phyloP scores from a whole-genome alignment of 2,888 invertebrate species.

The Ectemnius lituratus region DNA sequence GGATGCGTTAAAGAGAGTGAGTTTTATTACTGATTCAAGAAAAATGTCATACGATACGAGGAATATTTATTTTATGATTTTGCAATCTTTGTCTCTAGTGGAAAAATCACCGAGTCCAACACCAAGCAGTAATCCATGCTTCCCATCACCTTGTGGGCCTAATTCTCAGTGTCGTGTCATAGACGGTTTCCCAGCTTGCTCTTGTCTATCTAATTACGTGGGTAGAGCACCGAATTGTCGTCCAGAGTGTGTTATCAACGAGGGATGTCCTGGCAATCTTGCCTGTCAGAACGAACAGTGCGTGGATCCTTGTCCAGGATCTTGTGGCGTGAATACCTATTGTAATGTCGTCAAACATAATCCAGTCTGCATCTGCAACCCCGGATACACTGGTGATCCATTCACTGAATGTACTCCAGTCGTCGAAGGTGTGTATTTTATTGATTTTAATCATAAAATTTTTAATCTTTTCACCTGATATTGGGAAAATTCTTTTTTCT shows the following conservation, averaged over 20 bases:
- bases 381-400: slow-evolving; percentile 91
- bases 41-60: no score
- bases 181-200: slow-evolving; percentile 88
- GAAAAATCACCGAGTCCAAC: slow-evolving; percentile 57
- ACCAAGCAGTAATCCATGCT: slow-evolving; percentile 86
- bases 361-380: slow-evolving; percentile 89
- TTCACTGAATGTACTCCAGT: slow-evolving; percentile 85
- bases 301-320: slow-evolving; percentile 90
- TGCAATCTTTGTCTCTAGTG: slow-evolving; percentile 18
- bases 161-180: slow-evolving; percentile 89
- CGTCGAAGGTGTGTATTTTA: slow-evolving; percentile 66
- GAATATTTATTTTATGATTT: background rate
- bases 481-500: background rate
- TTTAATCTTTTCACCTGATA: background rate
- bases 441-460: background rate
- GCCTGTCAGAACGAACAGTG: slow-evolving; percentile 92
- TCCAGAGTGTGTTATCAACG: slow-evolving; percentile 91
- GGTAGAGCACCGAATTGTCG: slow-evolving; percentile 92
- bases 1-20: slow-evolving; percentile 85
- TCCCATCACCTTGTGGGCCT: slow-evolving; percentile 91
- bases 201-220: slow-evolving; percentile 87
- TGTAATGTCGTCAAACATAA: slow-evolving; percentile 91
- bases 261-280: slow-evolving; percentile 90
- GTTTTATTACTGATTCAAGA: slow-evolving; percentile 58
- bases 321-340: slow-evolving; percentile 88